Evolutionary conservation across 2,888 invertebrate genomes (phyloP), one percentile per base, ranked within the genome.

Genomic region (Drosophila aldrichi): DNA sequence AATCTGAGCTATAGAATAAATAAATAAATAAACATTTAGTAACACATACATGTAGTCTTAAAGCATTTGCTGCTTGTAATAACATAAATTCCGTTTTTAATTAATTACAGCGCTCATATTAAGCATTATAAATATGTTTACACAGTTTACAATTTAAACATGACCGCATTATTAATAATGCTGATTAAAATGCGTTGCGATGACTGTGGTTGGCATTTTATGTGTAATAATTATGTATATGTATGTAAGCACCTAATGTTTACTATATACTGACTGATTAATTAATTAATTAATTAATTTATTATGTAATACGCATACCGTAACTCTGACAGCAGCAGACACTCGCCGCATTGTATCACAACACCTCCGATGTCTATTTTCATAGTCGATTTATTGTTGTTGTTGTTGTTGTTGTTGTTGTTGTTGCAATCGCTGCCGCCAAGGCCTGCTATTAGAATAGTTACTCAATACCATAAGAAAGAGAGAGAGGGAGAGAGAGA

Each of bases 381-480:
- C n/a, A 48, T 70, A 29, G n/a, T 10, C 10, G n/a, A 48, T 10
- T 43, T 43, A 16, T 41, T 25, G 55, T 58, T 57, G 41, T 48
- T 64, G 59, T 9, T 49, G 34, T 25, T 73, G 52, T n/a, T n/a
- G n/a, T 43, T 43, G 7, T 41, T 25, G 55, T 58, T 57, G 41
- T 59, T 72, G 54, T 81, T 65, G 60, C 81, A 73, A 80, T 74
- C 46, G 59, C 46, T 52, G 74, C 41, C 52, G 43, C 58, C 84
- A 81, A 80, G 84, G 80, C 64, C 79, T 40, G 54, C 57, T 63
- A 81, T 74, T 78, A 81, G 81, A 80, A 79, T 79, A 69, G 58
- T 48, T 58, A 29, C 63, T 46, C 43, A 63, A 57, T 49, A 52
- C 38, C 22, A 48, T 22, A 40, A 25, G 40, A 38, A 2, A 32